Conservation (phyloP, 2,888 invertebrate genomes). For the Metallyticus violacea region DNA sequence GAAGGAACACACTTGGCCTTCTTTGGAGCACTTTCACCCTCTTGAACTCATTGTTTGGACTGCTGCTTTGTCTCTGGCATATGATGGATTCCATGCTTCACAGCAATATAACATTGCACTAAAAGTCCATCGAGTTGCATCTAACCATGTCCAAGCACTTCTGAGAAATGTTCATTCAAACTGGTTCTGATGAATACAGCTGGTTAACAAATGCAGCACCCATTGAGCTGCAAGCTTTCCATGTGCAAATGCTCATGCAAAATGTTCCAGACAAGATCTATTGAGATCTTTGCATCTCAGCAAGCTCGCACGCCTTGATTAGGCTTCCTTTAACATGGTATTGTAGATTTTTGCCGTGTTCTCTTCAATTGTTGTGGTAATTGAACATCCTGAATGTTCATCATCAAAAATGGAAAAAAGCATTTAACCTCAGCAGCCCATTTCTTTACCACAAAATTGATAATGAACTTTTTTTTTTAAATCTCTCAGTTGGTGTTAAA, state of each 20-base stretch:
- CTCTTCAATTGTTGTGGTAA: no score
- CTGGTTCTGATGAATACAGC: neutral
- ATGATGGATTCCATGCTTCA: neutral
- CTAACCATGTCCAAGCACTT: neutral
- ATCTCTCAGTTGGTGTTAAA: no score
- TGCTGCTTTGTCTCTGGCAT: neutral
- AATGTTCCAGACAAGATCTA: neutral
- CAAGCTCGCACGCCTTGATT: no score
- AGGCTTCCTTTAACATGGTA: neutral
- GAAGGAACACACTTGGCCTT: neutral
- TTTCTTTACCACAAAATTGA: neutral
- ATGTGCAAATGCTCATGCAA: neutral
- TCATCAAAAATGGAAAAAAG: neutral
- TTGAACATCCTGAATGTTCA: no score
- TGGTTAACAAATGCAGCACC: neutral
- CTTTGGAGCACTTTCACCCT: neutral
- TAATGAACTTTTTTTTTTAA: no score
- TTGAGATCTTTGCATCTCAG: neutral
- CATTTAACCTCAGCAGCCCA: neutral
- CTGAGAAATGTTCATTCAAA: neutral
- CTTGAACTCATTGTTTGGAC: neutral
- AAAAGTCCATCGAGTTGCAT: neutral
- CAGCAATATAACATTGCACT: neutral
- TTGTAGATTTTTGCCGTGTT: neutral
- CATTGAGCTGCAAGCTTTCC: neutral